Conservation (phyloP, 2,888 invertebrate species). For the Colostygia pectinataria region DNA sequence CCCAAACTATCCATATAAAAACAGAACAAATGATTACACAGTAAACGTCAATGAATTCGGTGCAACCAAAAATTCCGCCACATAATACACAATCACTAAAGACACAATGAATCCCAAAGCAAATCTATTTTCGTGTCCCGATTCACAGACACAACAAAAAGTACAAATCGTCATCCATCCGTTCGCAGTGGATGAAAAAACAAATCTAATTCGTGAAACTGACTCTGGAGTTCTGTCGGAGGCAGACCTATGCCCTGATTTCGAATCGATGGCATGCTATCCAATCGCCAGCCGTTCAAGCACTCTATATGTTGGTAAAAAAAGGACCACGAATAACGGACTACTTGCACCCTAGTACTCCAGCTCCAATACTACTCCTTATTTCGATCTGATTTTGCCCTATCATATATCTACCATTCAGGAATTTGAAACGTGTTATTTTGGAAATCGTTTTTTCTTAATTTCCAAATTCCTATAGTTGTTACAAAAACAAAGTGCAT, state of each 20-base stretch:
- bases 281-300: slow-evolving; percentile 16
- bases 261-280: slow-evolving; percentile 33
- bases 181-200: slow-evolving; percentile 45
- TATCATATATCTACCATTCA: no score
- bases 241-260: slow-evolving; percentile 40
- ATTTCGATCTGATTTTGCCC: no score
- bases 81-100: slow-evolving; percentile 19
- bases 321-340: not conserved
- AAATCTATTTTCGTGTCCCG: slow-evolving; percentile 39
- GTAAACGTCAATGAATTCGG: slow-evolving; percentile 2
- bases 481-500: not conserved
- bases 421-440: no score
- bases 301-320: not conserved
- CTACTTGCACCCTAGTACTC: no score
- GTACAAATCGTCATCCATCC: slow-evolving; percentile 38
- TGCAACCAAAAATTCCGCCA: slow-evolving; percentile 8
- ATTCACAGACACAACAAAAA: slow-evolving; percentile 48
- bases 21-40: slow-evolving; percentile 8
- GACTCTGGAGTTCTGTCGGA: slow-evolving; percentile 43
- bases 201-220: slow-evolving; percentile 48
- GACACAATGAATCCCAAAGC: slow-evolving; percentile 33
- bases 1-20: not conserved
- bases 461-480: not conserved
- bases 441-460: no score
- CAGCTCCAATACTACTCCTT: no score